Evolutionary conservation across 2,113 vertebrate species (phyloP), one percentile per base, ranked within the genome.

Genomic region (Anoplopoma fimbria): DNA sequence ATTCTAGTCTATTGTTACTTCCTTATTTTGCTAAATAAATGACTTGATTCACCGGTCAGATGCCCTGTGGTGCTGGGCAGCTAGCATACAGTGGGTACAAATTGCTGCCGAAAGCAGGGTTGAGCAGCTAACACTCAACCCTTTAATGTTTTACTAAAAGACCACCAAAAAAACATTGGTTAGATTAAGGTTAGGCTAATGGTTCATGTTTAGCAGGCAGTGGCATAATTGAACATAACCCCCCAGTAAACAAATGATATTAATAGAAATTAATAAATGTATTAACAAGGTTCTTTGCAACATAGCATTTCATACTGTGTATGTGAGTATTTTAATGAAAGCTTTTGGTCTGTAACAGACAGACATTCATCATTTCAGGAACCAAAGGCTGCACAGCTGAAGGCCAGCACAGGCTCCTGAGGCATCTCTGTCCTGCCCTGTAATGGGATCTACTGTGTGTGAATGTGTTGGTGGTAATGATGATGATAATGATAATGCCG

Each of bases 351-450:
- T 68, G 9, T 45, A 27, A 36, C 34, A 36, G 60, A 38, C 10
- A 3, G 9, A 62, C 55, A 55, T 64, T 64, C 7, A 25, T 68
- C 51, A 34, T 71, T n/a, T 60, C 85, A 78, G 36, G 63, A 69
- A 69, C 6, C 8, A 36, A 29, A 4, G n/a, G 9, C 58, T 58
- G 49, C 10, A 63, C 12, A 58, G 53, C 51, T 79, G 15, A 82
- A 40, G 27, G 38, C 36, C 40, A 21, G 27, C 2, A 27, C 65
- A 62, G 58, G 33, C 74, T 45, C 2, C 7, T 21, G 25, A 67
- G 33, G 51, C 47, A 60, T 68, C 62, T 57, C 17, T 21, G 0
- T 33, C 9, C 60, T 19, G 15, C 25, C 51, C 14, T 64, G 38
- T 79, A 67, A 63, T 1, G 25, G 31, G 25, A 27, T 9, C 33